A percentile compares a stretch with the other conserved stretches of the same genome.
Conservation (phyloP, 2,113 vertebrate species). For the Odocoileus virginianus region DNA sequence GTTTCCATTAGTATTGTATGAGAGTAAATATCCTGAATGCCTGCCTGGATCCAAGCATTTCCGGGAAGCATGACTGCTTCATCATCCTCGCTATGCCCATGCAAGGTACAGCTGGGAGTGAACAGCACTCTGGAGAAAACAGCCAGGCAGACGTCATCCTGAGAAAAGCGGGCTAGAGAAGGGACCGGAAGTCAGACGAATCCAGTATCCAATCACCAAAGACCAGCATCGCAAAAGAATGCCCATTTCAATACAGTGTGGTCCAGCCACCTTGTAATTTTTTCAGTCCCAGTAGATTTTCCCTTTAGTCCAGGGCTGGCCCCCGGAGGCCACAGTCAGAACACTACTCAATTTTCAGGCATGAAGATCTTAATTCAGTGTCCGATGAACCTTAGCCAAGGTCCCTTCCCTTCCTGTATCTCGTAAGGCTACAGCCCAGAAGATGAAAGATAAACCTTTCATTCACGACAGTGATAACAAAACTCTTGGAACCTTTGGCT, state of each 20-base stretch:
- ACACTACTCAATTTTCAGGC: neutral
- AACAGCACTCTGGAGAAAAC: neutral
- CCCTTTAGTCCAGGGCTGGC: neutral
- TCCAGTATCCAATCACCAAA: neutral
- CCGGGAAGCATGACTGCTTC: neutral
- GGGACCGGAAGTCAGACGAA: neutral
- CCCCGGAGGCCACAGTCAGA: neutral
- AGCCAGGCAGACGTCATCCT: neutral
- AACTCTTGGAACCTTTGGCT: slow-evolving; percentile 7
- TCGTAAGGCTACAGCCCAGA: neutral
- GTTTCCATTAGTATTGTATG: neutral
- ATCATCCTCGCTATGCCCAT: neutral
- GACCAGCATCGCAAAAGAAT: neutral
- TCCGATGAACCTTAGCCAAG: neutral
- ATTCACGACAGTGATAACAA: neutral
- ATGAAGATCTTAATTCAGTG: neutral
- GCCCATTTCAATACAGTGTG: neutral
- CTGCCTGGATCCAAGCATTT: slow-evolving; percentile 25
- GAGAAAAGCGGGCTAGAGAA: slow-evolving; percentile 13
- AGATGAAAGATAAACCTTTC: neutral
- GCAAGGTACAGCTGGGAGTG: neutral
- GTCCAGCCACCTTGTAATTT: neutral
- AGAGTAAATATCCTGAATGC: slow-evolving; percentile 27
- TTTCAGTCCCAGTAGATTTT: neutral
- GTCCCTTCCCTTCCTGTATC: slow-evolving; percentile 18